Evolutionary conservation across 2,888 invertebrate genomes (phyloP).

Genomic region (Amiota communis): DNA sequence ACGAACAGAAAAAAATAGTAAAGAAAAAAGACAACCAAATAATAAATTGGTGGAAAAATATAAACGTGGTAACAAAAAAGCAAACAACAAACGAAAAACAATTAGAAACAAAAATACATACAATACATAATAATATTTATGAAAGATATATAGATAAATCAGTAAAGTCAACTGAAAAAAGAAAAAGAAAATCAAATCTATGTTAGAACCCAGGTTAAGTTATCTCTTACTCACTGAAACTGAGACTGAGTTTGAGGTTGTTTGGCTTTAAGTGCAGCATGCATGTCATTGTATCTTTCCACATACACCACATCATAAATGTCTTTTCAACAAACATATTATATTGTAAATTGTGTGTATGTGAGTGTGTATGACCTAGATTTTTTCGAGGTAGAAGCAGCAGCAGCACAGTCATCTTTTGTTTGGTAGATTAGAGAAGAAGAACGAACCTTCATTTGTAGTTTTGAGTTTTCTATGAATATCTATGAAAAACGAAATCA

Average conservation of each 20-base stretch:
- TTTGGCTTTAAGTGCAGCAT: slow-evolving; percentile 1
- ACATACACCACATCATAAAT: background rate
- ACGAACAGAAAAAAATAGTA: slow-evolving; percentile 48
- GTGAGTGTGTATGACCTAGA: background rate
- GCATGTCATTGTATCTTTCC: background rate
- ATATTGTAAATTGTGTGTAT: background rate
- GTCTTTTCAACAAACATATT: background rate
- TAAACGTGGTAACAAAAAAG: slow-evolving; percentile 61
- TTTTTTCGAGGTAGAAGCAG: slow-evolving; percentile 9
- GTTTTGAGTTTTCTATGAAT: background rate
- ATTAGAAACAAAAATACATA: slow-evolving; percentile 1
- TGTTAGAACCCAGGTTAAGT: no score
- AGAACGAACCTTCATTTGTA: background rate
- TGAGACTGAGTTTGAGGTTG: background rate
- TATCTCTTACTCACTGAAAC: no score
- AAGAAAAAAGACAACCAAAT: slow-evolving; percentile 32
- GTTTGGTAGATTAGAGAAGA: background rate
- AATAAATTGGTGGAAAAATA: slow-evolving; percentile 29
- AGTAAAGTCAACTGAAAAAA: slow-evolving; percentile 27
- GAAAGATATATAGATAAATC: slow-evolving; percentile 9
- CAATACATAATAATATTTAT: slow-evolving; percentile 41
- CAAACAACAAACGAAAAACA: slow-evolving; percentile 45
- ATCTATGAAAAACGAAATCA: no score
- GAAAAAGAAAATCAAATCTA: slow-evolving; percentile 32
- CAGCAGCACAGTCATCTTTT: background rate